Percentiles rank a stretch among this genome's conserved stretches.
phyloP scores from a whole-genome alignment of 1,140 invertebrate species.

The Orussus abietinus region DNA sequence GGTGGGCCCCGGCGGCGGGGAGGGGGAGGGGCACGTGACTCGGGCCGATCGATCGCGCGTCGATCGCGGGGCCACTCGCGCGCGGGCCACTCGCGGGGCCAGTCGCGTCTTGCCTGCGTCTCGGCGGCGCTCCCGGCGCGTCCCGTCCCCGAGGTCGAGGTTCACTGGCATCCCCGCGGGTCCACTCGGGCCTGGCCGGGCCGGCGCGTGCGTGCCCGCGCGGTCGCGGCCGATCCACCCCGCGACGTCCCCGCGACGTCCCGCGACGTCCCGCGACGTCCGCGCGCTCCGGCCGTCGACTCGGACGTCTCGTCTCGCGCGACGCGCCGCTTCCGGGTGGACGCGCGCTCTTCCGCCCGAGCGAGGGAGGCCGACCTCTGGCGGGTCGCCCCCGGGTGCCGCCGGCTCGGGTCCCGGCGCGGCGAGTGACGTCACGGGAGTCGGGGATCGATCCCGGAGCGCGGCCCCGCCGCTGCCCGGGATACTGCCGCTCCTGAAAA shows the following conservation, averaged over 20 bases:
- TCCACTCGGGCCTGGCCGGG: too few species aligned
- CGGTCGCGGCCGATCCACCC: too few species aligned
- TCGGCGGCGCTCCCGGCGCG: too few species aligned
- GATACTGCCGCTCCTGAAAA: constrained; percentile 32
- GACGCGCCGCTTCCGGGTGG: constrained; percentile 2
- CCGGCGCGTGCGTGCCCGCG: too few species aligned
- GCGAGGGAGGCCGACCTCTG: constrained; percentile 14
- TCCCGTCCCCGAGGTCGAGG: too few species aligned
- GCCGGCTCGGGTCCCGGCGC: constrained; percentile 36
- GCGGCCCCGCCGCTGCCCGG: constrained; percentile 20
- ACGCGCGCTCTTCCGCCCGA: constrained; percentile 9
- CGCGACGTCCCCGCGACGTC: not conserved
- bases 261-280: not conserved
- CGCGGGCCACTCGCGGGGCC: too few species aligned
- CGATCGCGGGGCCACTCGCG: too few species aligned
- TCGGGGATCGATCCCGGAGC: constrained; percentile 44
- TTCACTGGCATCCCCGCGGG: too few species aligned
- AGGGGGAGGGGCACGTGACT: too few species aligned
- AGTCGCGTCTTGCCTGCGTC: too few species aligned
- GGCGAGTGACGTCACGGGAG: constrained; percentile 41
- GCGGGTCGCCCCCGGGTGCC: constrained; percentile 32
- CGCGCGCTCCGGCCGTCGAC: not conserved
- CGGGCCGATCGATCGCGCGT: too few species aligned
- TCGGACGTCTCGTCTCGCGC: not conserved
- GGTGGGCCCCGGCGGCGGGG: too few species aligned